These are phyloP conservation scores for Pseudochirops corinnae DNA, from an alignment of 2,797 vertebrate species.

Conservation along the genomic window DNA sequence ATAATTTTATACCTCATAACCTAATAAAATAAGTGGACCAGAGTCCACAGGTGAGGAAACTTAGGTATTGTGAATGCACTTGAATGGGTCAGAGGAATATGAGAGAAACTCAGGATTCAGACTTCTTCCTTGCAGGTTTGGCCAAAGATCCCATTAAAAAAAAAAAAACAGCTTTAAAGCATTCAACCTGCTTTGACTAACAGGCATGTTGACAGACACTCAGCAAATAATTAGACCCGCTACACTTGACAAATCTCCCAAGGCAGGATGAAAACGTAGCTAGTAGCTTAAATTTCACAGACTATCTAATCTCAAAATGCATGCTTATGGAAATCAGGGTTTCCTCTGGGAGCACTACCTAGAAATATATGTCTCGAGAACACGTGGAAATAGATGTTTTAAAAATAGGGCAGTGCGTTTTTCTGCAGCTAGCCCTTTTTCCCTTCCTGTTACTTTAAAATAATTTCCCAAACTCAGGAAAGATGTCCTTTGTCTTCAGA, in stretches of 20 bases:
- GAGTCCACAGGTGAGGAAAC: background rate
- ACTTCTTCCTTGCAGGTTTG: background rate
- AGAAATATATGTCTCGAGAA: background rate
- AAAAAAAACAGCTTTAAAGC: rapidly evolving
- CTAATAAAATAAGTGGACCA: background rate
- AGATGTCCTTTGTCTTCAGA: background rate
- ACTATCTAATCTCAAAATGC: rapidly evolving
- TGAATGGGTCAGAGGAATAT: background rate
- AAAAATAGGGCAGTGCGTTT: background rate
- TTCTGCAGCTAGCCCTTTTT: background rate
- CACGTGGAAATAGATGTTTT: background rate
- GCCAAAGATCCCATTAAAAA: slow-evolving; percentile 31
- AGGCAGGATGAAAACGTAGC: background rate
- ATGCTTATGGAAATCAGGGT: background rate
- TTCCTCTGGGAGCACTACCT: slow-evolving; percentile 13
- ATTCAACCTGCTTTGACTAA: background rate
- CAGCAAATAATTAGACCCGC: background rate
- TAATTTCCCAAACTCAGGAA: background rate
- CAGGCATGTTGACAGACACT: slow-evolving; percentile 52
- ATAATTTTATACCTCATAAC: background rate
- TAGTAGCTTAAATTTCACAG: background rate
- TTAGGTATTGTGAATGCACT: background rate
- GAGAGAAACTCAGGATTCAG: background rate
- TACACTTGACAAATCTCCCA: background rate
- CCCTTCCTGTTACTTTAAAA: background rate